Evolutionary conservation across 2,113 vertebrate species (phyloP).

Genomic region (Plecturocebus donacophilus): DNA sequence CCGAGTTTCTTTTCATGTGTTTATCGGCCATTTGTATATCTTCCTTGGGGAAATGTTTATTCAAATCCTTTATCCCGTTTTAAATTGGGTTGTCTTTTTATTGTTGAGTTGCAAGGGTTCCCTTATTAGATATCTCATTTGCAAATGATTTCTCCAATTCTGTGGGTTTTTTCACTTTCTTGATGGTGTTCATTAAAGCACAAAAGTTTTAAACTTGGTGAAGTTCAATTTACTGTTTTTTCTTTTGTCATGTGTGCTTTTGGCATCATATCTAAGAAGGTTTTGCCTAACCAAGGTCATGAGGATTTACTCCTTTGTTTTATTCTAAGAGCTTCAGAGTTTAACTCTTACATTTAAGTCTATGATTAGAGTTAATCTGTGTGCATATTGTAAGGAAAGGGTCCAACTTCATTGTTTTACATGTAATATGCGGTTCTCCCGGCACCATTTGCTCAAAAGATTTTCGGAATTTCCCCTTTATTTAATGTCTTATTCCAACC

Average conservation of each 20-base stretch:
- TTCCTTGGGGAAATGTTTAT: background rate
- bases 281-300: background rate
- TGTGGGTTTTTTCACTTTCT: background rate
- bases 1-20: background rate
- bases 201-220: background rate
- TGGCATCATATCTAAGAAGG: background rate
- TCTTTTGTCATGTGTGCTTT: background rate
- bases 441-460: conserved; percentile 29
- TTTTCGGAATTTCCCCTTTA: background rate
- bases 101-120: conserved; percentile 20
- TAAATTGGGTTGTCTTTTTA: background rate
- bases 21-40: background rate
- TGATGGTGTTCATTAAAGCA: background rate
- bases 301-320: background rate
- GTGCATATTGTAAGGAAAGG: background rate
- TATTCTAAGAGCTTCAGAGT: background rate
- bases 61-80: background rate
- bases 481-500: conserved; percentile 22
- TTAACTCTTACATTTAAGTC: background rate
- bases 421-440: background rate
- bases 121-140: conserved; percentile 6
- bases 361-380: background rate
- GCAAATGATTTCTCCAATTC: background rate
- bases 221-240: background rate
- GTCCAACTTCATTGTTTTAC: background rate